Evolutionary conservation across 1,140 invertebrate species (phyloP).

Genomic region (Drosophila saltans): DNA sequence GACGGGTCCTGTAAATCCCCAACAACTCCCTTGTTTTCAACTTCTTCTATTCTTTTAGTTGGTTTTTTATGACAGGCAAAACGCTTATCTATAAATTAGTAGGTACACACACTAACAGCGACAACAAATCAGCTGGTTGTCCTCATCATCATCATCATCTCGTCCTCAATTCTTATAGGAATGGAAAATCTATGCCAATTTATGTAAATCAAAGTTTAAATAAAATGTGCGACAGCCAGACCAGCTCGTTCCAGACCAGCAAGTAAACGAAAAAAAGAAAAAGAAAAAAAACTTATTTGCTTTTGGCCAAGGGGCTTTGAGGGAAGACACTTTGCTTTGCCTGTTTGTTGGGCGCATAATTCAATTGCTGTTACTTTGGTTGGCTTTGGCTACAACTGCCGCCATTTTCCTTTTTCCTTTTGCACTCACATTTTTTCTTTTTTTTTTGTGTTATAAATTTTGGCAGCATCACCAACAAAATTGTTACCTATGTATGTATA

Average conservation of each 20-base stretch:
- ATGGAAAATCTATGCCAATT: constrained; percentile 64
- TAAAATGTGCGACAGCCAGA: constrained; percentile 46
- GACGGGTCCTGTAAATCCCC: constrained; percentile 1
- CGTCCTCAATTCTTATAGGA: background rate
- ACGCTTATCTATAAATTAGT: constrained; percentile 63
- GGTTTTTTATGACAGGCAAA: constrained; percentile 24
- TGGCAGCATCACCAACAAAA: constrained; percentile 7
- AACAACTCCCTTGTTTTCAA: background rate
- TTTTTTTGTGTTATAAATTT: background rate
- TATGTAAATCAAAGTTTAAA: constrained; percentile 72
- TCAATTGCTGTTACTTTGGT: constrained; percentile 55
- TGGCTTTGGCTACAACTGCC: constrained; percentile 25
- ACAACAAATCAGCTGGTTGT: constrained; percentile 47
- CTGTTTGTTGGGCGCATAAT: constrained; percentile 62
- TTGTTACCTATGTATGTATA: background rate
- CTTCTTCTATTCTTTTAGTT: background rate
- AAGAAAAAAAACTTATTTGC: background rate
- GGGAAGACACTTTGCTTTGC: constrained; percentile 8
- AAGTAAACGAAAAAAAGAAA: constrained; percentile 21
- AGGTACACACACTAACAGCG: constrained; percentile 20
- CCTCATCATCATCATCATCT: constrained; percentile 8
- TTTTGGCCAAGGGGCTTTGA: background rate
- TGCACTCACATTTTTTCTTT: background rate
- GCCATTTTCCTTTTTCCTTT: constrained; percentile 3
- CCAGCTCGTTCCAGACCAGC: constrained; percentile 17